A percentile compares a stretch with the other conserved stretches of the same genome.
Conservation (phyloP, 2,888 invertebrate species). For the Ferrisia virgata region DNA sequence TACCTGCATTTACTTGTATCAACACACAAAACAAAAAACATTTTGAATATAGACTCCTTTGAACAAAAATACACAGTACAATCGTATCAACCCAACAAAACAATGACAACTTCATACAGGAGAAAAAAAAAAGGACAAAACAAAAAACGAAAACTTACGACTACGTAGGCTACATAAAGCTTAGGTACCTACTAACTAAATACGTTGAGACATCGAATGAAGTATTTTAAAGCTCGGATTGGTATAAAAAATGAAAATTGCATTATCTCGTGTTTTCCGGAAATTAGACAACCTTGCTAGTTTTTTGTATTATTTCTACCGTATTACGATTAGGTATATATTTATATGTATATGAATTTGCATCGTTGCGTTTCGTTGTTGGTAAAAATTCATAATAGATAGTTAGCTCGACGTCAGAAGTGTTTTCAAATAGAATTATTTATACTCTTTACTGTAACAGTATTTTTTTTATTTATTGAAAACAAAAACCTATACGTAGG, state of each 20-base stretch:
- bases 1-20: no score
- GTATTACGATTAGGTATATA: no score
- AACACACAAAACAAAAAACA: background rate
- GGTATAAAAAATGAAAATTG: background rate
- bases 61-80: background rate
- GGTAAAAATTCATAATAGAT: background rate
- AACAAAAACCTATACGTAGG: background rate
- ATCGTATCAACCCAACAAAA: background rate
- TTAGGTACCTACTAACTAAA: background rate
- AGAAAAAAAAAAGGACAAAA: background rate
- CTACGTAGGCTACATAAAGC: no score
- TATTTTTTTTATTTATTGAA: background rate
- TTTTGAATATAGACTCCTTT: background rate
- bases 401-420: no score
- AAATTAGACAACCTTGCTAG: constrained; percentile 17
- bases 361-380: background rate
- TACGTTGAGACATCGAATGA: background rate
- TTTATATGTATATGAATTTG: background rate
- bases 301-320: background rate
- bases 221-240: constrained; percentile 26
- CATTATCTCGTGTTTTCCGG: constrained; percentile 14
- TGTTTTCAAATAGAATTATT: no score
- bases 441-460: no score
- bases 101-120: no score
- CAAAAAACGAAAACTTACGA: background rate